phyloP scores from a whole-genome alignment of 2,888 invertebrate genomes.

The Apantesis nais region DNA sequence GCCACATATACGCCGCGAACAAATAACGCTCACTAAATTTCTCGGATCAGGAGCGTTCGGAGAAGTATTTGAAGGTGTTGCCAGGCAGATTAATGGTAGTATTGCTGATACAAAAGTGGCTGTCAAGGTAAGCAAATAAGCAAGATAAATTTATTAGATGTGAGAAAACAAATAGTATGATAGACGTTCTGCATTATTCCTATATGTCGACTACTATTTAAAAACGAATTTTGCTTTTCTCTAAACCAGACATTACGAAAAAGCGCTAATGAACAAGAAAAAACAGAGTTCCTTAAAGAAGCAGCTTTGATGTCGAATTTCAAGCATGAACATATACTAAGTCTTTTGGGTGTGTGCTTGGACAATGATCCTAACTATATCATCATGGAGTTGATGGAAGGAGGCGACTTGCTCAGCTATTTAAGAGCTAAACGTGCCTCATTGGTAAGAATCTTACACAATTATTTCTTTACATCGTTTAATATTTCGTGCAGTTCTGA shows the following conservation, averaged over 20 bases:
- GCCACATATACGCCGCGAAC: conserved; percentile 94
- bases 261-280: conserved; percentile 95
- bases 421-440: conserved; percentile 92
- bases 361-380: conserved; percentile 97
- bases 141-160: background rate
- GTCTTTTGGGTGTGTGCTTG: conserved; percentile 96
- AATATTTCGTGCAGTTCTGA: background rate
- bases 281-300: conserved; percentile 97
- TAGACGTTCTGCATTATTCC: background rate
- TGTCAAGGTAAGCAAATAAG: conserved; percentile 91
- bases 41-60: conserved; percentile 99
- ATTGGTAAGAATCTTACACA: conserved; percentile 78
- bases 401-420: conserved; percentile 97
- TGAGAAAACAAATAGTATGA: background rate
- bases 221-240: background rate
- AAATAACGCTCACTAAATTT: conserved; percentile 94
- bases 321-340: conserved; percentile 97
- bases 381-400: conserved; percentile 99
- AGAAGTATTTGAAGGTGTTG: conserved; percentile 97
- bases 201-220: background rate
- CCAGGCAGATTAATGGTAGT: conserved; percentile 88
- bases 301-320: conserved; percentile 99
- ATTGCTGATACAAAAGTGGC: conserved; percentile 92
- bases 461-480: background rate
- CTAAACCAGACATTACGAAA: conserved; percentile 92